Conservation (phyloP, 2,888 invertebrate species). For the Aspidiotus rigidus region DNA sequence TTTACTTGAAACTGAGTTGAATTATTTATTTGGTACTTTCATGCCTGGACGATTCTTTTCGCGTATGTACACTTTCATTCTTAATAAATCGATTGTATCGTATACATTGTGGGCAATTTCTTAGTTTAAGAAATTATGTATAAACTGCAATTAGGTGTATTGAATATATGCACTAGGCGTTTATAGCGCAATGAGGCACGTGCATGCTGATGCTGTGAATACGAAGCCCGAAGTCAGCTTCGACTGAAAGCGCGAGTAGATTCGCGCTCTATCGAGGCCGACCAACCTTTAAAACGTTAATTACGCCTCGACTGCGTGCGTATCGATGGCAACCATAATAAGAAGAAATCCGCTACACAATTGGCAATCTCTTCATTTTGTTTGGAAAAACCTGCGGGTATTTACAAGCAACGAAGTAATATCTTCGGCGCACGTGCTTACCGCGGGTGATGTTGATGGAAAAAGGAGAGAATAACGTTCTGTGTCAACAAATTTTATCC, state of each 20-base stretch:
- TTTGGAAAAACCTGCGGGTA: slow-evolving; percentile 27
- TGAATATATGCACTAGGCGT: too few relatives aligned
- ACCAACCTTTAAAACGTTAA: neutral
- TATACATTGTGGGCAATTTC: too few relatives aligned
- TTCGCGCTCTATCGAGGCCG: neutral
- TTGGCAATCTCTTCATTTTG: slow-evolving; percentile 28
- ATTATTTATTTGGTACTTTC: too few relatives aligned
- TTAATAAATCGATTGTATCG: too few relatives aligned
- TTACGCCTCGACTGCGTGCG: neutral
- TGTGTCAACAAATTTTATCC: slow-evolving; percentile 24
- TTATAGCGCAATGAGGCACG: too few relatives aligned
- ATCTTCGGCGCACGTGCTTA: slow-evolving; percentile 28
- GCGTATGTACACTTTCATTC: too few relatives aligned
- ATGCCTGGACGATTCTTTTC: too few relatives aligned
- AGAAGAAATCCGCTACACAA: slow-evolving; percentile 18
- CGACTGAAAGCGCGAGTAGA: neutral
- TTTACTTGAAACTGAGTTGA: too few relatives aligned
- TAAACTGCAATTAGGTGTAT: too few relatives aligned
- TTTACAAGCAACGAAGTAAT: slow-evolving; percentile 30
- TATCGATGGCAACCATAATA: slow-evolving; percentile 7
- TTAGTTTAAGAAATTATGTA: too few relatives aligned
- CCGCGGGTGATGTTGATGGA: slow-evolving; percentile 17
- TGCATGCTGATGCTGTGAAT: too few relatives aligned
- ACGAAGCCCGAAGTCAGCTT: too few relatives aligned
- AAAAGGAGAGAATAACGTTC: slow-evolving; percentile 16